Conservation (phyloP, 2,888 invertebrate genomes). For the Drosophila putrida region DNA sequence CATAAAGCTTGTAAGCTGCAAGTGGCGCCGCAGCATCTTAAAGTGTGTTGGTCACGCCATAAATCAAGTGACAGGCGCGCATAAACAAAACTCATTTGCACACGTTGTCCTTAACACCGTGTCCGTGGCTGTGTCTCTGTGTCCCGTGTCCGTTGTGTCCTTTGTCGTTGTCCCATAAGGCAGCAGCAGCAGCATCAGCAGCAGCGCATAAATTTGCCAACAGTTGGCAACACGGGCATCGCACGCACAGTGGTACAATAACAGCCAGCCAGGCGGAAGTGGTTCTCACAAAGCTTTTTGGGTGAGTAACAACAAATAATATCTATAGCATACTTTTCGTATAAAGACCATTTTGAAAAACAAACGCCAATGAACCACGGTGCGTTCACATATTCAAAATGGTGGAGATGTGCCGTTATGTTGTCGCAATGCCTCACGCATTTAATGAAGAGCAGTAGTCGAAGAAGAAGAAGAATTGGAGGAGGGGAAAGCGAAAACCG, state of each 20-base stretch:
- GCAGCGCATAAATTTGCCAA: slow-evolving; percentile 67
- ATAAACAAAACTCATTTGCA: slow-evolving; percentile 69
- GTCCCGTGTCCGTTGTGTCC: slow-evolving; percentile 40
- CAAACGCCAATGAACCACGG: slow-evolving; percentile 20
- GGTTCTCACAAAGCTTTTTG: slow-evolving; percentile 6
- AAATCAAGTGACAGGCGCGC: slow-evolving; percentile 67
- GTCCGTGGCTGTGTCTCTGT: slow-evolving; percentile 34
- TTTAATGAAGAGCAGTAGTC: slow-evolving; percentile 17
- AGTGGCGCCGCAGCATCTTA: slow-evolving; percentile 68
- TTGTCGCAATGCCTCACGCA: slow-evolving; percentile 20
- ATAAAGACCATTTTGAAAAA: not conserved
- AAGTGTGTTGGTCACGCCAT: slow-evolving; percentile 66
- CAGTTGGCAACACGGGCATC: slow-evolving; percentile 50
- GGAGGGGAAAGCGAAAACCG: slow-evolving; percentile 7
- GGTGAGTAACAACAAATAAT: slow-evolving; percentile 27
- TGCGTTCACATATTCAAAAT: slow-evolving; percentile 29
- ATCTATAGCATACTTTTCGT: slow-evolving; percentile 24
- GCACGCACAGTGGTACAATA: slow-evolving; percentile 35
- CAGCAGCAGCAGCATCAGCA: slow-evolving; percentile 12
- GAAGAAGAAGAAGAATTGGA: not conserved
- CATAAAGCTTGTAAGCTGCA: slow-evolving; percentile 52
- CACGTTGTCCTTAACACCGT: slow-evolving; percentile 60
- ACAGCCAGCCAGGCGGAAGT: slow-evolving; percentile 7
- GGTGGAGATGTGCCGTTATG: slow-evolving; percentile 29
- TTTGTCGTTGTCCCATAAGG: slow-evolving; percentile 40